A percentile compares a stretch with the other conserved stretches of the same genome.
Evolutionary conservation across 2,888 invertebrate genomes (phyloP).

Genomic region (Myathropa florea): DNA sequence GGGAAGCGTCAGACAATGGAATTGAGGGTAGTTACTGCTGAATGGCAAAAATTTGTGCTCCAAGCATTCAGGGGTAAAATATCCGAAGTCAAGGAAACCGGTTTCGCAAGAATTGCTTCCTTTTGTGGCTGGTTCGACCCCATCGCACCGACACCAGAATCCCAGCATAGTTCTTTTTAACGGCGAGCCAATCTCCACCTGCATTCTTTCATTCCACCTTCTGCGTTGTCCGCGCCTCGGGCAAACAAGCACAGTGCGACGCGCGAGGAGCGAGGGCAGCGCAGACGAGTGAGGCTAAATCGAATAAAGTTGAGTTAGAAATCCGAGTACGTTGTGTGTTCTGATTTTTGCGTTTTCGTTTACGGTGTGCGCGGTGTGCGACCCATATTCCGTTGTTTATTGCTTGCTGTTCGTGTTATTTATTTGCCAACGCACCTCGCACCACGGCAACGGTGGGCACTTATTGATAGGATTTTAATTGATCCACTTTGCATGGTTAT

Average conservation of each 20-base stretch:
- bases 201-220: conserved; percentile 34
- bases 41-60: background rate
- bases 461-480: conserved; percentile 66
- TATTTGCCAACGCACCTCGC: conserved; percentile 50
- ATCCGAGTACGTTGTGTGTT: conserved; percentile 40
- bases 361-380: conserved; percentile 25
- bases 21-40: background rate
- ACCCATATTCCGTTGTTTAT: conserved; percentile 57
- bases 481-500: conserved; percentile 60
- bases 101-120: conserved; percentile 60
- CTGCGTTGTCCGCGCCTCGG: background rate
- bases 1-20: background rate
- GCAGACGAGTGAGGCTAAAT: conserved; percentile 13
- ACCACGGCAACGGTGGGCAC: conserved; percentile 14
- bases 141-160: conserved; percentile 9
- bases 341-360: conserved; percentile 45
- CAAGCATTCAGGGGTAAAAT: conserved; percentile 5
- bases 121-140: conserved; percentile 32
- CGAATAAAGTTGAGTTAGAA: conserved; percentile 34
- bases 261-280: background rate
- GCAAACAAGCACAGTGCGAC: background rate
- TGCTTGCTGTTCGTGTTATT: conserved; percentile 23
- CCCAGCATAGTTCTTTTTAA: background rate
- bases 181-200: conserved; percentile 30
- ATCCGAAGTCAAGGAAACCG: conserved; percentile 45